Evolutionary conservation across 2,888 invertebrate genomes (phyloP).

Genomic region (Bimastos eiseni): DNA sequence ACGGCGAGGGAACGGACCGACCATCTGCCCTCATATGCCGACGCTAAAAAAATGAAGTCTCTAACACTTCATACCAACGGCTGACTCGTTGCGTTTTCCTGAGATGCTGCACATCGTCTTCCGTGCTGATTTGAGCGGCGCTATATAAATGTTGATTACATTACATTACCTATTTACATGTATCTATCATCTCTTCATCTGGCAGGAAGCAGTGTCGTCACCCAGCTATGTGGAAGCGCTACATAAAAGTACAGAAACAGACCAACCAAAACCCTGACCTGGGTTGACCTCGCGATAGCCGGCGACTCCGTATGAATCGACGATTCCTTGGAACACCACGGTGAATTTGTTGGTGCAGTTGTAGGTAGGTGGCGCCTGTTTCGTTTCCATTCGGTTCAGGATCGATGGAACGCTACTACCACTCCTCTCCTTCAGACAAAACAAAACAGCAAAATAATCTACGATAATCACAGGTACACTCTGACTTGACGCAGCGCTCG

Average conservation of each 20-base stretch:
- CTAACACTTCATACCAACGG: no score
- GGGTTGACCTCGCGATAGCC: slow-evolving; percentile 96
- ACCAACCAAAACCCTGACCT: slow-evolving; percentile 64
- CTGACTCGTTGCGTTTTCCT: no score
- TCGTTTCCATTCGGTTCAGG: slow-evolving; percentile 88
- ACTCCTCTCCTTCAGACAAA: slow-evolving; percentile 56
- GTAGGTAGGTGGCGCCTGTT: slow-evolving; percentile 87
- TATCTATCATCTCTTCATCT: not conserved
- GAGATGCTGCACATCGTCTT: no score
- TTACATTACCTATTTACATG: no score
- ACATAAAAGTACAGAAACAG: not conserved
- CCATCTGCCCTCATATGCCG: no score
- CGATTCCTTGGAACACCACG: slow-evolving; percentile 87
- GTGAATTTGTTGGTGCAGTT: slow-evolving; percentile 97
- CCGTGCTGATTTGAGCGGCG: no score
- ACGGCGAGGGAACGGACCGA: no score
- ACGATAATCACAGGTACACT: not conserved
- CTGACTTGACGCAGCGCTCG: not conserved
- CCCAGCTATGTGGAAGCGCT: not conserved
- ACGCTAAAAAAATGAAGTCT: no score
- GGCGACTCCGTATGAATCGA: slow-evolving; percentile 95
- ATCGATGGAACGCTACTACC: slow-evolving; percentile 91
- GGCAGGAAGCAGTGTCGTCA: not conserved
- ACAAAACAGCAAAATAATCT: not conserved
- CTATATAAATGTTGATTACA: no score